phyloP scores from a whole-genome alignment of 2,888 invertebrate genomes.

The Xylocampa areola region DNA sequence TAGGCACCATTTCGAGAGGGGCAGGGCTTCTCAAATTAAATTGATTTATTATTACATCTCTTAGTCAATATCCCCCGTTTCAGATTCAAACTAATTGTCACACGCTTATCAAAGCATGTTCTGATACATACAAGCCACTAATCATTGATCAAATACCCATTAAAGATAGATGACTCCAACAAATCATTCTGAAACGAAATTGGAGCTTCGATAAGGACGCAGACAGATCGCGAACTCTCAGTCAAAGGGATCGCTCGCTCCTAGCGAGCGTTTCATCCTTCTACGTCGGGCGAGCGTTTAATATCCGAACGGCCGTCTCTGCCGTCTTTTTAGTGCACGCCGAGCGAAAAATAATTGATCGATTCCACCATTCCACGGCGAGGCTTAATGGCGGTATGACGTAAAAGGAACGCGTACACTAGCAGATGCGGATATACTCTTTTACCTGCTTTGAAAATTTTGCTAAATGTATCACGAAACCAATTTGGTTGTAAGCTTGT shows the following conservation, averaged over 20 bases:
- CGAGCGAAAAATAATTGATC: constrained; percentile 87
- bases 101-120: too few relatives aligned
- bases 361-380: constrained; percentile 74
- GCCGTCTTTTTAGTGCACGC: constrained; percentile 80
- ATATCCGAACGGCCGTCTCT: constrained; percentile 84
- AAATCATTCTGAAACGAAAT: constrained; percentile 71
- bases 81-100: too few relatives aligned
- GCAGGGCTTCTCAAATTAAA: too few relatives aligned
- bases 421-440: constrained; percentile 57
- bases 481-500: constrained; percentile 48
- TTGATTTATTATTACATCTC: too few relatives aligned
- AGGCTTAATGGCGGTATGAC: constrained; percentile 79
- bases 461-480: constrained; percentile 54
- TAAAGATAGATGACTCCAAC: constrained; percentile 57
- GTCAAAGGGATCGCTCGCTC: constrained; percentile 80
- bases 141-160: constrained; percentile 48
- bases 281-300: constrained; percentile 77
- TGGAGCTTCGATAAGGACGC: constrained; percentile 78
- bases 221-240: constrained; percentile 77
- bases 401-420: constrained; percentile 68
- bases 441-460: constrained; percentile 63
- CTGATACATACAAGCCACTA: constrained; percentile 13
- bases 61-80: too few relatives aligned
- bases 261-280: constrained; percentile 70
- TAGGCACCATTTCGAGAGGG: too few relatives aligned